Conservation (phyloP, 2,113 vertebrate genomes). For the Spheniscus mendiculus region DNA sequence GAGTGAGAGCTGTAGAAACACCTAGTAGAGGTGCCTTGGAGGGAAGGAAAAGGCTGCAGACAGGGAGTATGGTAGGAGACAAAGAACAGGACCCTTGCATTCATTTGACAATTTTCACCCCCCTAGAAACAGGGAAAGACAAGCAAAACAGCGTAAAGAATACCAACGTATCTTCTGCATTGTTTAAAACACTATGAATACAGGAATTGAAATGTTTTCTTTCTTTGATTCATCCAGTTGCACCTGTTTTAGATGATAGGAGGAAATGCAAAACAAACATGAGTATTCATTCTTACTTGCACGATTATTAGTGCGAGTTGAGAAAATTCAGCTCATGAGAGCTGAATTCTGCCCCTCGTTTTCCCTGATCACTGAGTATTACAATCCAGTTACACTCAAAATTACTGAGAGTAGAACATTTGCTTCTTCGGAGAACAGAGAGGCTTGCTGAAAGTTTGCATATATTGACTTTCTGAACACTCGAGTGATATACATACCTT, state of each 20-base stretch:
- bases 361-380: not conserved
- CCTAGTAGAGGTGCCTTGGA: not conserved
- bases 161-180: rapidly evolving
- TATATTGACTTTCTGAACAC: not conserved
- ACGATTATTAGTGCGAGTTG: not conserved
- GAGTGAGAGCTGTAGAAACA: not conserved
- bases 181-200: not conserved
- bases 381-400: not conserved
- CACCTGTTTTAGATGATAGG: not conserved
- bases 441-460: not conserved
- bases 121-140: not conserved
- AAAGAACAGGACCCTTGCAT: not conserved
- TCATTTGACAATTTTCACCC: not conserved
- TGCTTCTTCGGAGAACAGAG: not conserved
- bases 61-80: not conserved
- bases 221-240: not conserved
- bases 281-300: not conserved
- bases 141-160: not conserved
- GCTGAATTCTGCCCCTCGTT: not conserved
- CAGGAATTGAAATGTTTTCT: not conserved
- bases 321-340: not conserved
- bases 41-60: not conserved
- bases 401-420: not conserved
- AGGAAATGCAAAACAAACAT: not conserved
- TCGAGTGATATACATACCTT: not conserved